phyloP scores from a whole-genome alignment of 2,888 invertebrate species.

The Priocnemis perturbator region DNA sequence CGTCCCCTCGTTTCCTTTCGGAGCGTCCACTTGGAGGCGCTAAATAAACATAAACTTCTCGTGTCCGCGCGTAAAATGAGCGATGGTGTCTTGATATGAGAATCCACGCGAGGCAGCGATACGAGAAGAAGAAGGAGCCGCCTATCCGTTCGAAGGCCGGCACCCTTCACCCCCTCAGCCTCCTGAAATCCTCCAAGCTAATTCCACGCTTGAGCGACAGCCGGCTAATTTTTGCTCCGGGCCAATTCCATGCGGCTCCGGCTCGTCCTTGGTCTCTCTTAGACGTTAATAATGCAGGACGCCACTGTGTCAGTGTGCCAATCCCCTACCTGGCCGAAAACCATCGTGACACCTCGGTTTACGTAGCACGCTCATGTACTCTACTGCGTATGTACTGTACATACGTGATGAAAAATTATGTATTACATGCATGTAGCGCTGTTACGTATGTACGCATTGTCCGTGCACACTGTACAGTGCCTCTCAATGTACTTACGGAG shows the following conservation, averaged over 20 bases:
- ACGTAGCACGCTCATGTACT: background rate
- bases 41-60: no score
- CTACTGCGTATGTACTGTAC: no score
- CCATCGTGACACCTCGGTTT: no score
- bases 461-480: no score
- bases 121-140: conserved; percentile 11
- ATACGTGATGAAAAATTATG: no score
- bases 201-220: conserved; percentile 55
- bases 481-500: no score
- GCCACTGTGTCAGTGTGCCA: conserved; percentile 65
- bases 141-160: conserved; percentile 34
- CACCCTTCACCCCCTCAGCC: conserved; percentile 22
- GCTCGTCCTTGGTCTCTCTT: conserved; percentile 50
- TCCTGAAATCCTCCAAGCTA: conserved; percentile 36
- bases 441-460: no score
- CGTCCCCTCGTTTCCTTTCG: no score
- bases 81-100: background rate
- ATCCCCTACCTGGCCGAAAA: conserved; percentile 19
- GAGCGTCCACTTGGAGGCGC: no score
- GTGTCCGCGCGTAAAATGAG: background rate
- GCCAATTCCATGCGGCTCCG: conserved; percentile 41
- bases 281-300: conserved; percentile 55
- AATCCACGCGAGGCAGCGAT: conserved; percentile 1
- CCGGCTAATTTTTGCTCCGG: conserved; percentile 58
- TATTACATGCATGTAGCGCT: no score